Evolutionary conservation across 2,797 vertebrate species (phyloP).

Genomic region (Helicolenus hilgendorfi): DNA sequence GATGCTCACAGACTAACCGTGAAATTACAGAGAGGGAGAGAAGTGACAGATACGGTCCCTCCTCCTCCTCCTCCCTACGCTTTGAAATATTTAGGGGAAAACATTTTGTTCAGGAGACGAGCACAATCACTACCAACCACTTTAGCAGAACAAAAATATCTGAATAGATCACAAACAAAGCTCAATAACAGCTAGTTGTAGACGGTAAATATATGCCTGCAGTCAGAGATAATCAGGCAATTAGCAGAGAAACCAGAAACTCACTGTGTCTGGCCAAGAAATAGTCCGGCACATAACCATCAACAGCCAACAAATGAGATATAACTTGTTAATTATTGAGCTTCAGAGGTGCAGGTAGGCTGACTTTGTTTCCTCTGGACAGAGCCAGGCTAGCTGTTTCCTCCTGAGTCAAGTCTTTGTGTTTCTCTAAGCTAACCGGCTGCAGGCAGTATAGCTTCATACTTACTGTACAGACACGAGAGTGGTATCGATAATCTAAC

Average conservation of each 20-base stretch:
- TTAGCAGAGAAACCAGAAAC: neutral
- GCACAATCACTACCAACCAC: neutral
- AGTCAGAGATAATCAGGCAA: neutral
- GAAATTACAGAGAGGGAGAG: constrained; percentile 18
- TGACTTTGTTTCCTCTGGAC: too few relatives aligned
- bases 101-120: neutral
- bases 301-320: neutral
- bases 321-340: neutral
- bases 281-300: neutral
- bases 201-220: neutral
- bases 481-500: too few relatives aligned
- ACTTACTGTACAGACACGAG: too few relatives aligned
- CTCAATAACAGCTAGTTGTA: neutral
- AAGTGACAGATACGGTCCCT: constrained; percentile 11
- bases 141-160: neutral
- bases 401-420: too few relatives aligned
- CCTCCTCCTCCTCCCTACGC: neutral
- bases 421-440: too few relatives aligned
- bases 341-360: neutral
- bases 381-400: too few relatives aligned
- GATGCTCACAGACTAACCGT: constrained; percentile 32
- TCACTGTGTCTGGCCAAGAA: neutral
- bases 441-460: too few relatives aligned
- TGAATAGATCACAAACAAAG: neutral
- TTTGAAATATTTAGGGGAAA: neutral